A percentile compares a stretch with the other conserved stretches of the same genome.
phyloP scores from a whole-genome alignment of 2,113 vertebrate genomes.

The Micronycteris hirsuta region DNA sequence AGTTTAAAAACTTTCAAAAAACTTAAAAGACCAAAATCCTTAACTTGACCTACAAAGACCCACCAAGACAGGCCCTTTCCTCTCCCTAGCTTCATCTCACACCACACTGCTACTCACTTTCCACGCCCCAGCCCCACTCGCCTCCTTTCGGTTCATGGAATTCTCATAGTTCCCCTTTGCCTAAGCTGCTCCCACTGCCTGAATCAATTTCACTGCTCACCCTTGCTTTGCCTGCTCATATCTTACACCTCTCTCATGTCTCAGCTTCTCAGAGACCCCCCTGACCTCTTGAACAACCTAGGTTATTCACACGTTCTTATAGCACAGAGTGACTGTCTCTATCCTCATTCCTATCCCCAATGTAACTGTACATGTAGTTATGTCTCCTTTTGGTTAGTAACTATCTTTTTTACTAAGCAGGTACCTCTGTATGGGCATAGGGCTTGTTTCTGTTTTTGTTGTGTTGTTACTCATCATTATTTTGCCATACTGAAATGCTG shows the following conservation, averaged over 20 bases:
- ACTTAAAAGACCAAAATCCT: neutral
- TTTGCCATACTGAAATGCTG: neutral
- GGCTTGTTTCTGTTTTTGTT: neutral
- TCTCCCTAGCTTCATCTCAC: neutral
- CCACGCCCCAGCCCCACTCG: too few relatives aligned
- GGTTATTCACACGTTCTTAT: neutral
- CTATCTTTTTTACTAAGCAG: neutral
- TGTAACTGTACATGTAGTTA: neutral
- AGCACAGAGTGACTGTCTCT: neutral
- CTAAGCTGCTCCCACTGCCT: neutral
- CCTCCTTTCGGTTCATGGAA: neutral
- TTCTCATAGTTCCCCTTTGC: neutral
- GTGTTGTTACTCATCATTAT: neutral
- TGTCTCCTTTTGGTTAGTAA: neutral
- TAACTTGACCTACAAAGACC: neutral
- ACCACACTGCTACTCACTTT: neutral
- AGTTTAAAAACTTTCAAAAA: neutral
- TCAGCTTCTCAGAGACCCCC: neutral
- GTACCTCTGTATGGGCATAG: neutral
- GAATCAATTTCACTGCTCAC: neutral
- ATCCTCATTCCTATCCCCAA: neutral
- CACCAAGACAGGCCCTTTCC: fast-evolving
- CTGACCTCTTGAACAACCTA: neutral
- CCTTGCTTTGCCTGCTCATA: neutral
- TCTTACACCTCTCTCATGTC: neutral